These are phyloP conservation scores for Lepus americanus DNA, from an alignment of 2,113 vertebrate genomes.

Conservation along the genomic window DNA sequence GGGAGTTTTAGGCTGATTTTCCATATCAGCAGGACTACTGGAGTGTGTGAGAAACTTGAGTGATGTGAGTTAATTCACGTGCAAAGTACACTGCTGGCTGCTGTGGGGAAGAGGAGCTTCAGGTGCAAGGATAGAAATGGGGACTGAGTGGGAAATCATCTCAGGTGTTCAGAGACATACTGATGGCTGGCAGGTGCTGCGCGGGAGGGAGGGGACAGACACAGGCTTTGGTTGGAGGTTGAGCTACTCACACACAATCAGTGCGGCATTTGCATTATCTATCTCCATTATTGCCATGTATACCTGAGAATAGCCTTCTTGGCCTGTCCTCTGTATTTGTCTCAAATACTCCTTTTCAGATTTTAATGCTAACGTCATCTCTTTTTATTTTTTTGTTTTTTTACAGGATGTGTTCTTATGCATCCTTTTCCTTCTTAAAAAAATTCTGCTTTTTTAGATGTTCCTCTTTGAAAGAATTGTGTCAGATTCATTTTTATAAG, in stretches of 20 bases:
- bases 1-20: not conserved
- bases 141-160: not conserved
- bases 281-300: not conserved
- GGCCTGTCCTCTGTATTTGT: not conserved
- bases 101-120: not conserved
- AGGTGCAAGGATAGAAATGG: not conserved
- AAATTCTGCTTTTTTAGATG: not conserved
- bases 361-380: not conserved
- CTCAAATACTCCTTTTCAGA: not conserved
- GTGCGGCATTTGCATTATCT: not conserved
- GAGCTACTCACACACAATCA: not conserved
- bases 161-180: not conserved
- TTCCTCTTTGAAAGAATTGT: not conserved
- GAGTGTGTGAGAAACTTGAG: not conserved
- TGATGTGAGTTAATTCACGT: not conserved
- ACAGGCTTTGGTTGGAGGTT: not conserved
- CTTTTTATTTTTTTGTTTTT: slow-evolving; percentile 26
- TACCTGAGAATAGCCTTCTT: not conserved
- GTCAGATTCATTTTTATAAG: slow-evolving; percentile 37
- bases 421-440: not conserved
- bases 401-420: not conserved
- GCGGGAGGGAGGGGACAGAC: no score
- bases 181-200: not conserved
- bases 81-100: not conserved
- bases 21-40: not conserved